Evolutionary conservation across 2,888 invertebrate genomes (phyloP).

Genomic region (Napeogenes inachia): DNA sequence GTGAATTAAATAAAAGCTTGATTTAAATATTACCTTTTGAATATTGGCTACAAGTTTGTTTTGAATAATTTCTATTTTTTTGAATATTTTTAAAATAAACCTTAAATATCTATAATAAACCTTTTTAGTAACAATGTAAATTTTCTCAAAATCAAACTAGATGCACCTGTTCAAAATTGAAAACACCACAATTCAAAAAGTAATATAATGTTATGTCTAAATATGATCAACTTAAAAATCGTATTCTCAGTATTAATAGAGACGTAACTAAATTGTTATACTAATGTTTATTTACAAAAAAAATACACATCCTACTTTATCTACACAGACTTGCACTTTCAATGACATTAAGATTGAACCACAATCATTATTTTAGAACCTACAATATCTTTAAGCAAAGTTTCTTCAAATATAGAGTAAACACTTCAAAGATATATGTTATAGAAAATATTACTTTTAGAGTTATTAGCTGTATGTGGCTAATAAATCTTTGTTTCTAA

Average conservation of each 20-base stretch:
- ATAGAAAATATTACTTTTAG: conserved; percentile 29
- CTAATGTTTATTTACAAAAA: conserved; percentile 59
- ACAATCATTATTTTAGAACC: conserved; percentile 51
- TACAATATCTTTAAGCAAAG: conserved; percentile 26
- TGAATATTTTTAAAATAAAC: neutral
- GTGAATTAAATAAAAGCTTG: conserved; percentile 4
- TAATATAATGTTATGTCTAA: conserved; percentile 30
- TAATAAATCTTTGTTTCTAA: conserved; percentile 25
- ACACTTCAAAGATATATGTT: conserved; percentile 23
- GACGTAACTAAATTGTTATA: conserved; percentile 41
- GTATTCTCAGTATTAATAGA: conserved; percentile 47
- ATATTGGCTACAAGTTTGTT: neutral
- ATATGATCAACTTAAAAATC: conserved; percentile 38
- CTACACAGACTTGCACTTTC: conserved; percentile 63
- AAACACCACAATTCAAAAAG: conserved; percentile 24
- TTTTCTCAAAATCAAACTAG: conserved; percentile 24
- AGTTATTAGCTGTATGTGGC: conserved; percentile 24
- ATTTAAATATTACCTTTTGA: neutral
- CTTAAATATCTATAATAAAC: neutral
- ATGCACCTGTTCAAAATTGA: conserved; percentile 28
- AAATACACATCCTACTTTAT: conserved; percentile 52
- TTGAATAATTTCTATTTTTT: too few species aligned
- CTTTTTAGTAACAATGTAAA: conserved; percentile 12
- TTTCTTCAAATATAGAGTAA: conserved; percentile 18
- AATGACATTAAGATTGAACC: conserved; percentile 51